phyloP scores from a whole-genome alignment of 2,113 vertebrate species.

The Archilochus colubris region DNA sequence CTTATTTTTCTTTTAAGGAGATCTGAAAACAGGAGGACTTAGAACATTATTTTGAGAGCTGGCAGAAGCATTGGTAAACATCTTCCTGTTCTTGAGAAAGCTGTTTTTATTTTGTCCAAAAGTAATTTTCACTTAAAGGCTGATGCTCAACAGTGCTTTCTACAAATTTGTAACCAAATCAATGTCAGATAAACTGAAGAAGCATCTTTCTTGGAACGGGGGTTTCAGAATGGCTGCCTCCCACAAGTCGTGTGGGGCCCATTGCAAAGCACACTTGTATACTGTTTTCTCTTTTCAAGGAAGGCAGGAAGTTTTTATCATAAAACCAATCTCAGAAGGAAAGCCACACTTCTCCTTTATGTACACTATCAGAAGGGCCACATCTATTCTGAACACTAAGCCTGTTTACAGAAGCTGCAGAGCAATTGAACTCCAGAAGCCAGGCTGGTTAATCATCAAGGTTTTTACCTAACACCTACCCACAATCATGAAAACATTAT shows the following conservation, averaged over 20 bases:
- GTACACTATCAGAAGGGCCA: background rate
- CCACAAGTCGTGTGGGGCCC: background rate
- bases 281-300: background rate
- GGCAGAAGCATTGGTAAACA: background rate
- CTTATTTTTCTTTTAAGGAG: background rate
- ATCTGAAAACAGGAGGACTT: background rate
- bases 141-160: background rate
- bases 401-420: background rate
- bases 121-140: background rate
- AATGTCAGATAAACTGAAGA: background rate
- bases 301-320: constrained; percentile 9
- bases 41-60: background rate
- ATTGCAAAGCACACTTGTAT: background rate
- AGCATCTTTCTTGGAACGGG: background rate
- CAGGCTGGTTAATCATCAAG: background rate
- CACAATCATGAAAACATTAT: background rate
- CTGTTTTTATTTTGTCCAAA: background rate
- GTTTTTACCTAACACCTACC: background rate
- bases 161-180: background rate
- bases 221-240: rapidly evolving
- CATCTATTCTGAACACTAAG: background rate
- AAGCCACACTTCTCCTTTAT: background rate
- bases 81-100: background rate
- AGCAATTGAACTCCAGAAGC: background rate
- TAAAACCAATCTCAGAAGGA: background rate